Percentiles rank a stretch among this genome's conserved stretches.
These are phyloP conservation scores for Sarcoramphus papa DNA, from an alignment of 2,797 vertebrate genomes.

Conservation along the genomic window DNA sequence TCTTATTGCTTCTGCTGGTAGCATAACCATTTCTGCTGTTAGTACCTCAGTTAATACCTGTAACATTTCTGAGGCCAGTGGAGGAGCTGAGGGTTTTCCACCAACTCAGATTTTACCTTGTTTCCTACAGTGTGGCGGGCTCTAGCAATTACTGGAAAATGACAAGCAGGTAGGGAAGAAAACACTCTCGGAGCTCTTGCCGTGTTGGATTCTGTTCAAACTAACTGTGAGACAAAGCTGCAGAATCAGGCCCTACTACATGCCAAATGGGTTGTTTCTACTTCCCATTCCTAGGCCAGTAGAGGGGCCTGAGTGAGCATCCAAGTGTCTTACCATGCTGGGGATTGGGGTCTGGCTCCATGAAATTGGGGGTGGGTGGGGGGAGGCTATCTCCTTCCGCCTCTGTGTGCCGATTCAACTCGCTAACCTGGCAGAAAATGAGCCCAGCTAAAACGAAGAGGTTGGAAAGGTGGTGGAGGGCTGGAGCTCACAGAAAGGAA, in stretches of 20 bases:
- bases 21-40: neutral
- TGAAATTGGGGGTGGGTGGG: rapidly evolving
- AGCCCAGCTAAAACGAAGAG: neutral
- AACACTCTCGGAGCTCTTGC: neutral
- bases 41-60: neutral
- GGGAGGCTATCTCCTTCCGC: neutral
- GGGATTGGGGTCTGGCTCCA: neutral
- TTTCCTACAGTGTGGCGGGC: neutral
- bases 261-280: neutral
- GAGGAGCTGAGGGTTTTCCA: neutral
- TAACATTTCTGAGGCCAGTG: neutral
- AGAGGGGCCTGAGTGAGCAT: neutral
- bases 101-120: neutral
- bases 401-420: neutral
- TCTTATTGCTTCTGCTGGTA: neutral
- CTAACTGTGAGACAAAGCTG: neutral
- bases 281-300: neutral
- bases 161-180: neutral
- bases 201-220: neutral
- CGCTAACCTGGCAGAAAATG: neutral
- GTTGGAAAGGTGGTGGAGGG: neutral
- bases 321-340: neutral
- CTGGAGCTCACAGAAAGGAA: neutral
- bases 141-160: neutral
- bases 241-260: neutral